These are phyloP conservation scores for Norana najaformis DNA, from an alignment of 2,888 invertebrate species.

Conservation along the genomic window DNA sequence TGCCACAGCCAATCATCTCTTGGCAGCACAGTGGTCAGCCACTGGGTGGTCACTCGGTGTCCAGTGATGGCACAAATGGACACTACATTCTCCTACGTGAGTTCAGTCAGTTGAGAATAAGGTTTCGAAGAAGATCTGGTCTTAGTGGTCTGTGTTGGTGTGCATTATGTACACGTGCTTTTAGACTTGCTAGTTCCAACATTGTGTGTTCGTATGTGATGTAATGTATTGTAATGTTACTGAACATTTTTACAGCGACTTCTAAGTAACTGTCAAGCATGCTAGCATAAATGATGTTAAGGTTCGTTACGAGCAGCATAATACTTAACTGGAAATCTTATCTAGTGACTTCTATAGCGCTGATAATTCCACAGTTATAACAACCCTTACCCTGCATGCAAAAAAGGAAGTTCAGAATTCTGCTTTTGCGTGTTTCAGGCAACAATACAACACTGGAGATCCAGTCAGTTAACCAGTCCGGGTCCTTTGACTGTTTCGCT, in stretches of 20 bases:
- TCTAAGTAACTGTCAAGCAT: neutral
- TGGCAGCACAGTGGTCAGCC: slow-evolving; percentile 31
- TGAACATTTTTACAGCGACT: too few relatives aligned
- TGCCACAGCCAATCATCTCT: slow-evolving; percentile 29
- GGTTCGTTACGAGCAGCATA: too few relatives aligned
- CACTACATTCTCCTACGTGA: neutral
- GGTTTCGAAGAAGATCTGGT: neutral
- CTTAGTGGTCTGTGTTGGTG: too few relatives aligned
- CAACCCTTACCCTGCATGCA: neutral
- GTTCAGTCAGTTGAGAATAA: neutral
- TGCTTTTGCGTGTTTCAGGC: neutral
- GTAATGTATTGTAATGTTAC: too few relatives aligned
- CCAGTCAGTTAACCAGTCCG: slow-evolving; percentile 8
- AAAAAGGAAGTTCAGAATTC: neutral
- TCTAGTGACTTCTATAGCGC: too few relatives aligned
- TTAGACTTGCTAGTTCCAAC: neutral
- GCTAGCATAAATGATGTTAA: neutral
- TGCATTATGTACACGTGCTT: neutral
- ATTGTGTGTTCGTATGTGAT: neutral
- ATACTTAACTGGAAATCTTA: too few relatives aligned
- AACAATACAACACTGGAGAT: neutral
- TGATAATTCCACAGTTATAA: neutral
- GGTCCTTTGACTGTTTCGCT: neutral
- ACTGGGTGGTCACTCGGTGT: neutral
- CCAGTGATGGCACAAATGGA: neutral